Conservation (phyloP, 2,113 vertebrate genomes). For the Solea solea region DNA sequence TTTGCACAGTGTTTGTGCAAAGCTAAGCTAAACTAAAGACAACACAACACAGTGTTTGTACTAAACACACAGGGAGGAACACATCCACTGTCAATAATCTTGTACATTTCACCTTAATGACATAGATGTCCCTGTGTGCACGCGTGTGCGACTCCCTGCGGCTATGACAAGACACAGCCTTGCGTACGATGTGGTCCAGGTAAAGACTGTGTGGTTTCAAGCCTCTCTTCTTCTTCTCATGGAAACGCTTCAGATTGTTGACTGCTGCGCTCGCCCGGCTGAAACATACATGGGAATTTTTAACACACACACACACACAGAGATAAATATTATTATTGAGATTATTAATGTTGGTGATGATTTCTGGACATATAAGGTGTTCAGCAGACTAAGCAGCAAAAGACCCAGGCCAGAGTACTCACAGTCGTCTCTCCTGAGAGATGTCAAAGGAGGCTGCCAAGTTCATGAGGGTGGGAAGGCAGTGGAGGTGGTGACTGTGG, state of each 20-base stretch:
- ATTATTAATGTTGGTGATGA: no score
- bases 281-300: slow-evolving; percentile 22
- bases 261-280: slow-evolving; percentile 95
- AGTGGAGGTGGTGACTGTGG: slow-evolving; percentile 97
- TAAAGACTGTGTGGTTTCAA: slow-evolving; percentile 96
- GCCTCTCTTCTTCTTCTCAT: slow-evolving; percentile 97
- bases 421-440: slow-evolving; percentile 94
- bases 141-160: slow-evolving; percentile 91
- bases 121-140: slow-evolving; percentile 92
- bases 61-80: background rate
- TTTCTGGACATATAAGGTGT: no score
- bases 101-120: slow-evolving; percentile 87
- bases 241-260: slow-evolving; percentile 96
- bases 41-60: background rate
- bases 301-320: background rate
- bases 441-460: slow-evolving; percentile 99
- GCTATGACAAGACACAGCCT: slow-evolving; percentile 87
- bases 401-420: slow-evolving; percentile 69
- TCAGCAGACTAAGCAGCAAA: no score
- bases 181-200: slow-evolving; percentile 96
- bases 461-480: slow-evolving; percentile 96
- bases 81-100: background rate
- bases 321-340: no score
- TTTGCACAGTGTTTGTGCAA: background rate
- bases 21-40: background rate